A percentile compares a stretch with the other conserved stretches of the same genome.
Evolutionary conservation across 2,888 invertebrate genomes (phyloP).

Genomic region (Ophion ventricosus): DNA sequence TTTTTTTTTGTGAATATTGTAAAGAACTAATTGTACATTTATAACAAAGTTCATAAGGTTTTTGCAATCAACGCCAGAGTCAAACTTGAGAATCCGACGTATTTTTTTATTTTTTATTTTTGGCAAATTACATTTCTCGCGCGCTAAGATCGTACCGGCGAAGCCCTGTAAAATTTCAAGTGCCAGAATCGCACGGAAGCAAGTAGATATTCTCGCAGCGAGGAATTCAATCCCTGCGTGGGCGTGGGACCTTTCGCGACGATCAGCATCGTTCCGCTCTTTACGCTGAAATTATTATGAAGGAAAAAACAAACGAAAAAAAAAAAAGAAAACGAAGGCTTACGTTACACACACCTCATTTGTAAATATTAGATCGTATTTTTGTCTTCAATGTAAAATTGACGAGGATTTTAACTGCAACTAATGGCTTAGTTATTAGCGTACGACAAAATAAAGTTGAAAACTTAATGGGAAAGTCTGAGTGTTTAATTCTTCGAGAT

Average conservation of each 20-base stretch:
- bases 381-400: constrained; percentile 82
- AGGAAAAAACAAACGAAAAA: too few relatives aligned
- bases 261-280: constrained; percentile 67
- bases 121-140: too few relatives aligned
- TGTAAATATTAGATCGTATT: constrained; percentile 83
- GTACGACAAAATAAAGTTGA: constrained; percentile 77
- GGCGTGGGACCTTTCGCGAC: constrained; percentile 72
- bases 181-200: neutral
- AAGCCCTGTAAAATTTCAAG: neutral
- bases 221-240: constrained; percentile 45
- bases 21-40: neutral
- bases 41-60: neutral
- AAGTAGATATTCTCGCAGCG: constrained; percentile 30
- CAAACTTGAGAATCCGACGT: neutral
- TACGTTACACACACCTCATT: constrained; percentile 82
- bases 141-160: too few relatives aligned
- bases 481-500: neutral
- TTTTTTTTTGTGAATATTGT: neutral
- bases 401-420: constrained; percentile 81
- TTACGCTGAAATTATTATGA: constrained; percentile 59
- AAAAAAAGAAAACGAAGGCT: constrained; percentile 68
- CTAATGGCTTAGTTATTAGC: constrained; percentile 81
- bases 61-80: neutral
- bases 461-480: constrained; percentile 74
- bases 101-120: neutral